Conservation (phyloP, 2,113 vertebrate genomes). For the Acinonyx jubatus region DNA sequence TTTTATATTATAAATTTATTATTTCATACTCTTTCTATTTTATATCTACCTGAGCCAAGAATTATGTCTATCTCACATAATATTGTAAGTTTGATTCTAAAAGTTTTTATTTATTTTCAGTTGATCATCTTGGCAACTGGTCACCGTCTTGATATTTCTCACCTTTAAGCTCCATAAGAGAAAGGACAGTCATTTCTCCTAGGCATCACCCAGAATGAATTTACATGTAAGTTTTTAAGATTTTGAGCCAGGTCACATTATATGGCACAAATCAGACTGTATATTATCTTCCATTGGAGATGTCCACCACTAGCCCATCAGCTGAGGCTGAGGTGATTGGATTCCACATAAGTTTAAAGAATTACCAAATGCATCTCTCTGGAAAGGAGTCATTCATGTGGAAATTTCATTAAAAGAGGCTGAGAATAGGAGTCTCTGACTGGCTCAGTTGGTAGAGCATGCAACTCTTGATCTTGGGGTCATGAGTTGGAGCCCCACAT, state of each 20-base stretch:
- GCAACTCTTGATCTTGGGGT: not conserved
- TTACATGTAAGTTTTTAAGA: not conserved
- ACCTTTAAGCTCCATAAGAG: not conserved
- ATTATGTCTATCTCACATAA: not conserved
- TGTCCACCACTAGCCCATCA: not conserved
- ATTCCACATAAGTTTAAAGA: not conserved
- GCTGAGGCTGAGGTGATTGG: not conserved
- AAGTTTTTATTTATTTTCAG: not conserved
- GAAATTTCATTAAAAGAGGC: slow-evolving; percentile 35
- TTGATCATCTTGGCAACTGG: not conserved
- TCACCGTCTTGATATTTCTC: not conserved
- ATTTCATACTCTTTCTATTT: not conserved
- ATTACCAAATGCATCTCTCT: not conserved
- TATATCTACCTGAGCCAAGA: not conserved
- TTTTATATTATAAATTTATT: not conserved
- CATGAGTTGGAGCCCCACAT: not conserved
- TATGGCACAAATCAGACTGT: not conserved
- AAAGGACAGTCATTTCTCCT: not conserved
- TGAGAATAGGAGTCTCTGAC: not conserved
- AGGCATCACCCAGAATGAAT: not conserved
- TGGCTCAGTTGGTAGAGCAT: not conserved
- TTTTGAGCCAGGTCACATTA: not conserved
- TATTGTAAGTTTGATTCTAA: not conserved
- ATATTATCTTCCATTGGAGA: not conserved
- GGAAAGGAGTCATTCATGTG: not conserved